Evolutionary conservation across 2,113 vertebrate genomes (phyloP).

Genomic region (Gallinago jamesoni): DNA sequence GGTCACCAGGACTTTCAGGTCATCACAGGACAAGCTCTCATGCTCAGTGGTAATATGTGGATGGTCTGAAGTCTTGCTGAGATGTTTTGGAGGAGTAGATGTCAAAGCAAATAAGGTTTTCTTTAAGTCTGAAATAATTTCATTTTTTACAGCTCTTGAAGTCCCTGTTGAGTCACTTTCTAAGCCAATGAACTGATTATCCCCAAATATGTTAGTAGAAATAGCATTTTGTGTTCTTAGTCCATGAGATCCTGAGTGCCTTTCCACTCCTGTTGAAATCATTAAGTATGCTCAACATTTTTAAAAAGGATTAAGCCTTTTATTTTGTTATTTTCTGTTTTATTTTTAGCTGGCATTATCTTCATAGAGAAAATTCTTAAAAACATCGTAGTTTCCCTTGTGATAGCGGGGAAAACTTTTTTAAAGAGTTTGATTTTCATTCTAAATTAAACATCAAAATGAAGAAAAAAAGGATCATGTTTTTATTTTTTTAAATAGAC

Average conservation of each 20-base stretch:
- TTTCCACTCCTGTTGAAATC: not conserved
- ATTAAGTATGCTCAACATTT: not conserved
- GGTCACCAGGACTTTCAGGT: not conserved
- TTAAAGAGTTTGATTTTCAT: constrained; percentile 67
- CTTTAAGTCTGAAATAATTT: not conserved
- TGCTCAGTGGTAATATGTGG: not conserved
- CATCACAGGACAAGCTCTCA: not conserved
- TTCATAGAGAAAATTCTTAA: constrained; percentile 62
- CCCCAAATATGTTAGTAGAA: not conserved
- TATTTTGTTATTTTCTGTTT: constrained; percentile 50
- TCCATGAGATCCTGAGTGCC: not conserved
- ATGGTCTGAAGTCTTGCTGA: not conserved
- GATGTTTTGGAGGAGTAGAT: not conserved
- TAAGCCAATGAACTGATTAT: not conserved
- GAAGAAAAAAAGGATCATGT: constrained; percentile 52
- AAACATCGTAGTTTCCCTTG: constrained; percentile 55
- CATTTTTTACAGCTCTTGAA: not conserved
- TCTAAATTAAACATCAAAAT: constrained; percentile 74
- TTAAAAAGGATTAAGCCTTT: not conserved
- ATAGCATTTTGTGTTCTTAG: not conserved
- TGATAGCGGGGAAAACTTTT: constrained; percentile 62
- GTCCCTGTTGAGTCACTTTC: not conserved
- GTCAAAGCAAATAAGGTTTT: not conserved
- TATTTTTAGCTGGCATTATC: constrained; percentile 63
- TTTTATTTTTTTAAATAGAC: constrained; percentile 70